phyloP scores from a whole-genome alignment of 2,113 vertebrate species.

The Diadophis punctatus region DNA sequence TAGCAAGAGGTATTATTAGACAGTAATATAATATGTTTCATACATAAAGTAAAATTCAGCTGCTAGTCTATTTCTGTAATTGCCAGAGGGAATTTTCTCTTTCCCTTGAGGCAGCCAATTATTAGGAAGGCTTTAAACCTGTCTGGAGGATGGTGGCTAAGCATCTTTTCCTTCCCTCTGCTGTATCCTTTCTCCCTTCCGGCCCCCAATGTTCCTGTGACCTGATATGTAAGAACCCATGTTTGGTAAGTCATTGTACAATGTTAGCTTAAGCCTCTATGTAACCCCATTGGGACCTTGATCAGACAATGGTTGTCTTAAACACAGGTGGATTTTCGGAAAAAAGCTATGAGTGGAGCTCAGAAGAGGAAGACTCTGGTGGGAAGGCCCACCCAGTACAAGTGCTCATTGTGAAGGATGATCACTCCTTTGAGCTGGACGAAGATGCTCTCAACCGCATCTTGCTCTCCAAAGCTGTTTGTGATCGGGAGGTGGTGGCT shows the following conservation, averaged over 20 bases:
- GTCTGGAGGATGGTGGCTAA: not conserved
- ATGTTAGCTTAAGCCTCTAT: not conserved
- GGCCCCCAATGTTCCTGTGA: not conserved
- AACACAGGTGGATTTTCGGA: constrained; percentile 80
- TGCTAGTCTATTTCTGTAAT: not conserved
- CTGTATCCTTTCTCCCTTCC: not conserved
- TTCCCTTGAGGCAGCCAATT: not conserved
- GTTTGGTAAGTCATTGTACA: not conserved
- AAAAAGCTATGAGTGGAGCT: constrained; percentile 90
- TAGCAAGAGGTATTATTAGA: not conserved
- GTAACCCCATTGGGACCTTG: not conserved
- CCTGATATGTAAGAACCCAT: not conserved
- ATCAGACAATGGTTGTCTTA: not conserved
- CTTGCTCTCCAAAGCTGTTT: constrained; percentile 86
- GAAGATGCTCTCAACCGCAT: constrained; percentile 88
- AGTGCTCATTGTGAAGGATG: constrained; percentile 93
- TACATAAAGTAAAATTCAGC: not conserved
- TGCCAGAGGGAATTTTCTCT: not conserved
- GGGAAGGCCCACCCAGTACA: constrained; percentile 88
- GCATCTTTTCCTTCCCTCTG: not conserved
- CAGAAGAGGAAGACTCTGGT: constrained; percentile 90
- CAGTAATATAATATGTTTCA: not conserved
- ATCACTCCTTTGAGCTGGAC: constrained; percentile 96
- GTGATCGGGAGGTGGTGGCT: constrained; percentile 91
- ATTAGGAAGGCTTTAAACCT: not conserved